Evolutionary conservation across 2,797 vertebrate genomes (phyloP).

Genomic region (Danio kyathit): DNA sequence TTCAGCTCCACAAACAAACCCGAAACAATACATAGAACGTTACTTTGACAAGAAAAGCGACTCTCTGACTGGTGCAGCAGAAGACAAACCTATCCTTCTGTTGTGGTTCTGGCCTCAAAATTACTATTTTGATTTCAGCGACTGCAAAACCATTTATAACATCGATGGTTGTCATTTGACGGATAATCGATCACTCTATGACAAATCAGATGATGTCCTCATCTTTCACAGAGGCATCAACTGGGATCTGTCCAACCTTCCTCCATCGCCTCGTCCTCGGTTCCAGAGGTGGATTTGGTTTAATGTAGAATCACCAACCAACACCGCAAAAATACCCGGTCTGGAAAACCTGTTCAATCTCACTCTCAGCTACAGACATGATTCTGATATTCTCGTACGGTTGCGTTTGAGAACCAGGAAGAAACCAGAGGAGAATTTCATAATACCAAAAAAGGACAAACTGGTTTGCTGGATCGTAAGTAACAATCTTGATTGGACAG

Average conservation of each 20-base stretch:
- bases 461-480: slow-evolving; percentile 91
- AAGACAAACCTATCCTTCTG: slow-evolving; percentile 79
- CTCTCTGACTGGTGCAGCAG: neutral
- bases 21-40: neutral
- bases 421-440: slow-evolving; percentile 77
- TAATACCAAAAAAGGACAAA: slow-evolving; percentile 85
- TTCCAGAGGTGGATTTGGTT: slow-evolving; percentile 94
- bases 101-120: slow-evolving; percentile 90
- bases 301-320: slow-evolving; percentile 87
- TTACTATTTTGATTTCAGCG: slow-evolving; percentile 81
- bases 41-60: neutral
- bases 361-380: slow-evolving; percentile 87
- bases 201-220: slow-evolving; percentile 82
- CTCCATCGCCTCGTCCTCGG: slow-evolving; percentile 79
- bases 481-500: slow-evolving; percentile 74
- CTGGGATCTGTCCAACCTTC: slow-evolving; percentile 82
- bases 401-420: slow-evolving; percentile 79
- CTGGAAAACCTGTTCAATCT: slow-evolving; percentile 89
- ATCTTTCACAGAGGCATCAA: slow-evolving; percentile 84
- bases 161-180: slow-evolving; percentile 85
- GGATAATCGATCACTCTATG: slow-evolving; percentile 81
- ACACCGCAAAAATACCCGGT: slow-evolving; percentile 79
- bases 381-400: slow-evolving; percentile 87
- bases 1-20: neutral
- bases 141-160: slow-evolving; percentile 80